Base-by-base conservation (phyloP, 1,140 invertebrate genomes). In the Philotrypesis tridentata region DNA sequence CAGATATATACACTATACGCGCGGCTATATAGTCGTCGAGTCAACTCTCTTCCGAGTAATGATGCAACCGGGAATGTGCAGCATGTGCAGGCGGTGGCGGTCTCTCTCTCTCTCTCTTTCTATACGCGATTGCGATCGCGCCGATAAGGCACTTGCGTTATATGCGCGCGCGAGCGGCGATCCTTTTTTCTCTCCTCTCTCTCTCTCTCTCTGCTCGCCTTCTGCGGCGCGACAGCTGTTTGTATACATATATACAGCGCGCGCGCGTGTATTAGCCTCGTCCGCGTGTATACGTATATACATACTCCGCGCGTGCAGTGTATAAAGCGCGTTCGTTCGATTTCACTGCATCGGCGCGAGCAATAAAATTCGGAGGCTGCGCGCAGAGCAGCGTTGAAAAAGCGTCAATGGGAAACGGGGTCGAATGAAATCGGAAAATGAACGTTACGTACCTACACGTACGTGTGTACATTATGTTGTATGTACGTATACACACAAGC, bases 31-130 rank as follows among this genome's bases (percentile, higher is more conserved):
- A 55, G 4, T 55, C 48, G 61, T 23, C 74, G 40, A 76, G 61
- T 76, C 74, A 76, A 60, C 48, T 80, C 79, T 80, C 79, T 80
- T 80, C 79, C 79, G 79, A 80, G 79, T 80, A 80, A 80, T 80
- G 79, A 80, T 73, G 79, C 79, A 80, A 80, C 55, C 25, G 79
- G 33, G 79, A 79, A 71, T 79, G 78, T 79, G 78, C 78, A 71
- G 67, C 43, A 79, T 79, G 68, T 61, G 77, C 78, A 71, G 40
- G 76, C 40, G 65, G 76, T 29, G 25, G 76, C 23, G 63, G 43
- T 37, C 33, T 37, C 33, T 37, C 33, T 37, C 33, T 37, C 33
- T 37, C 43, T 17, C 2, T 48, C 61, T n/a, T 33, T 68, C 63
- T 8, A 25, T 48, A 31, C 11, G 12, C 76, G 65, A 68, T 78